Base-by-base conservation (phyloP, 1,140 invertebrate species). In the Drosophila paulistorum region DNA sequence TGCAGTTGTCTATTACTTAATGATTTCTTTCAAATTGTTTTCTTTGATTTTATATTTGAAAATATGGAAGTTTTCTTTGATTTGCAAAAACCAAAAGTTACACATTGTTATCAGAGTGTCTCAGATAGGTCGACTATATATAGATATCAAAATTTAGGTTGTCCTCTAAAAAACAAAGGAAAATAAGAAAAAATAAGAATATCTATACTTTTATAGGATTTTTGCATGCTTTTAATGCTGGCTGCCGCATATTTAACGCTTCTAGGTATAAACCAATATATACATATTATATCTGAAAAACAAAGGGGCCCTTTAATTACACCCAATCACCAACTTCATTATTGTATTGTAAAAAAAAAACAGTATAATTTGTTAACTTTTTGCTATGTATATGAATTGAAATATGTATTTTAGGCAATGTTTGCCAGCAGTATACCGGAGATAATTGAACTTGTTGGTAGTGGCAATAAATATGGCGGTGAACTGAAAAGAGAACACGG, bases 361-460 rank as follows among this genome's bases (percentile, higher is more conserved):
- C 39, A 75, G 66, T 65, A 76, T 60, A 76, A 76, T 68, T 75
- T 86, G 42, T 77, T 79, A 76, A 73, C 65, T 76, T 65, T 77
- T 87, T 79, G 63, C 57, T 86, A 64, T 30, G 17, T 48, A 33
- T 64, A 33, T 64, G 45, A 66, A 77, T 77, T 77, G 66, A 62
- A 73, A 73, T 79, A 89, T 81, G 71, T 84, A 92, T 96, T 96
- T 93, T 96, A 97, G 96, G 97, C 96, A 95, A 97, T 97, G 95
- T 97, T 97, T 96, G 96, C 98, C 95, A 98, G 97, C 96, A 98
- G 97, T 95, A 98, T 99, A 95, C 98, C 98, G 93, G 98, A 99
- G 96, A 98, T 99, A 94, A 98, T 98, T 95, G 98, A 99, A 95
- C 96, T 98, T 94, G 97, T 98, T 95, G 97, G 97, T 94, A 97